Evolutionary conservation across 1,140 invertebrate genomes (phyloP).

Genomic region (Pseudomyrmex gracilis): DNA sequence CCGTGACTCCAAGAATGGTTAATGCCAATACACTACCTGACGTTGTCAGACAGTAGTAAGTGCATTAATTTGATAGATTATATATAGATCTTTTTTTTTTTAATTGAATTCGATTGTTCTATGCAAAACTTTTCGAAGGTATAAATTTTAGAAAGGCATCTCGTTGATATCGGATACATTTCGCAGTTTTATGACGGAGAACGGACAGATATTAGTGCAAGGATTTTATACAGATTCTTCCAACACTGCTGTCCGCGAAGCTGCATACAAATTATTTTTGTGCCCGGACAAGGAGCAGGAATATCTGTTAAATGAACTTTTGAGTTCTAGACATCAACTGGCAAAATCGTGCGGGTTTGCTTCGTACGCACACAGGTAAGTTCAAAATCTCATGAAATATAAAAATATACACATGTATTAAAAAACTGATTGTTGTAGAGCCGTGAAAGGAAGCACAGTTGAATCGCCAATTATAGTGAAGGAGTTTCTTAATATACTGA

Average conservation of each 20-base stretch:
- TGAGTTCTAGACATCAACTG: conserved; percentile 91
- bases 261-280: conserved; percentile 95
- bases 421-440: conserved; percentile 85
- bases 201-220: conserved; percentile 90
- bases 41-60: conserved; percentile 91
- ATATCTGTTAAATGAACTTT: conserved; percentile 89
- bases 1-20: conserved; percentile 89
- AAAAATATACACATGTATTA: neutral
- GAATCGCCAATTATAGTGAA: conserved; percentile 92
- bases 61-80: conserved; percentile 65
- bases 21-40: conserved; percentile 89
- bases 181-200: conserved; percentile 90
- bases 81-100: neutral
- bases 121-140: conserved; percentile 44
- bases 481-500: conserved; percentile 93
- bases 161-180: conserved; percentile 43
- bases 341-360: conserved; percentile 95
- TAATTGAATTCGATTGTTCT: conserved; percentile 12
- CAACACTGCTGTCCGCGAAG: conserved; percentile 93
- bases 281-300: conserved; percentile 93
- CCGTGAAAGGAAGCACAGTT: conserved; percentile 94
- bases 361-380: conserved; percentile 93
- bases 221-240: conserved; percentile 93
- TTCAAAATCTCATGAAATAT: conserved; percentile 41
- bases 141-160: conserved; percentile 30